A percentile compares a stretch with the other conserved stretches of the same genome.
These are phyloP conservation scores for Pararge aegeria DNA, from an alignment of 1,140 invertebrate genomes.

Conservation along the genomic window DNA sequence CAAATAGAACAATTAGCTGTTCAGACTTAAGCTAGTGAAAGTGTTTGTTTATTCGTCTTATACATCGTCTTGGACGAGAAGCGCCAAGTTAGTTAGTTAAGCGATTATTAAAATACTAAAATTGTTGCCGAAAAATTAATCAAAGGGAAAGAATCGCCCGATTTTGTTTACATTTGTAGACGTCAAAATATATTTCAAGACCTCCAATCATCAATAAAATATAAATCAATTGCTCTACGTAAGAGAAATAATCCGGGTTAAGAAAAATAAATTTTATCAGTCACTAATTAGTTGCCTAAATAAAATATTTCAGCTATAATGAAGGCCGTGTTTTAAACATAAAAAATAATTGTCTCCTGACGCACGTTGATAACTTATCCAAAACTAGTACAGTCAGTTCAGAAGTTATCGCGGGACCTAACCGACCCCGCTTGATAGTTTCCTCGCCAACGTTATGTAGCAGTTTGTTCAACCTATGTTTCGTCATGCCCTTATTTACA, in stretches of 20 bases:
- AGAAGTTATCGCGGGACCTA: conserved; percentile 62
- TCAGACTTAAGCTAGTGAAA: no score
- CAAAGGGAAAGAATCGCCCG: no score
- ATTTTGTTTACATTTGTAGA: no score
- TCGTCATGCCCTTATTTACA: conserved; percentile 58
- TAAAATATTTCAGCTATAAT: conserved; percentile 12
- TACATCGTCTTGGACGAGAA: no score
- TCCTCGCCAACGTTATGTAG: conserved; percentile 45
- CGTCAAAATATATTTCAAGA: no score
- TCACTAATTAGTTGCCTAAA: not conserved
- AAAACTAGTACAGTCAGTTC: conserved; percentile 66
- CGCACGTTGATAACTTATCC: conserved; percentile 72
- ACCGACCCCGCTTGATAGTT: conserved; percentile 38
- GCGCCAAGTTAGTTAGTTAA: no score
- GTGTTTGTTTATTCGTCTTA: no score
- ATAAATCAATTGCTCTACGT: not conserved
- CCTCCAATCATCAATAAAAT: no score
- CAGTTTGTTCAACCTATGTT: conserved; percentile 73
- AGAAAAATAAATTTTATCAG: not conserved
- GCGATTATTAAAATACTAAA: no score
- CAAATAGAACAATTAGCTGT: no score
- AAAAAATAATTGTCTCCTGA: conserved; percentile 38
- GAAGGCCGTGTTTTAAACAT: conserved; percentile 1
- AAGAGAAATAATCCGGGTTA: not conserved
- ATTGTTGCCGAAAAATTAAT: no score